Percentiles rank a stretch among this genome's conserved stretches.
These are phyloP conservation scores for Chrysopa pallens DNA, from an alignment of 1,140 invertebrate species.

Conservation along the genomic window DNA sequence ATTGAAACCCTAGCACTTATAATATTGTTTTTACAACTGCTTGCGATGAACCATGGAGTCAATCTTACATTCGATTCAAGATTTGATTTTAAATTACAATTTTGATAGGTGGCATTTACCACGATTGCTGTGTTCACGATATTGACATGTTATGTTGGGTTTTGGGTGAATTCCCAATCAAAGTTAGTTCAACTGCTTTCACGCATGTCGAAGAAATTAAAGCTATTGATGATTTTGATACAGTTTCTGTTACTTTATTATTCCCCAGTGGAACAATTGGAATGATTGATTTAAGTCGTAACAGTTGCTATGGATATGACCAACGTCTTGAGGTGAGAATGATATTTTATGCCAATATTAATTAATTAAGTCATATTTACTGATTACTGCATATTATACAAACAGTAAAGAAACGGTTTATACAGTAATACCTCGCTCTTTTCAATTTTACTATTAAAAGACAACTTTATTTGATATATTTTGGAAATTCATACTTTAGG, in stretches of 20 bases:
- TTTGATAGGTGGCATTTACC: constrained; percentile 44
- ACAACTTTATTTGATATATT: too few relatives aligned
- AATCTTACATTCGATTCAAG: too few relatives aligned
- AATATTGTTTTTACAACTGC: constrained; percentile 6
- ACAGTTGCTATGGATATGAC: constrained; percentile 46
- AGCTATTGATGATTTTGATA: constrained; percentile 42
- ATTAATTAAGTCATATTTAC: too few relatives aligned
- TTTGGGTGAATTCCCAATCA: constrained; percentile 36
- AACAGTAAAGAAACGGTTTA: too few relatives aligned
- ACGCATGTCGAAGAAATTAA: constrained; percentile 38
- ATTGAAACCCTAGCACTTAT: not conserved
- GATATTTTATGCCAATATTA: too few relatives aligned
- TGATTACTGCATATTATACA: too few relatives aligned
- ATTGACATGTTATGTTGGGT: constrained; percentile 43
- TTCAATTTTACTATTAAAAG: too few relatives aligned
- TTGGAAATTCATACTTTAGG: too few relatives aligned
- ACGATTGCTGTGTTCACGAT: constrained; percentile 55
- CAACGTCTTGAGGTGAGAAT: constrained; percentile 40
- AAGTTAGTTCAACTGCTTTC: constrained; percentile 30
- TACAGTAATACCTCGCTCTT: too few relatives aligned
- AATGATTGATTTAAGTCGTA: constrained; percentile 42
- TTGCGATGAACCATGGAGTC: too few relatives aligned
- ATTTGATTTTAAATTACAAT: too few relatives aligned
- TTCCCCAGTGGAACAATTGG: constrained; percentile 43
- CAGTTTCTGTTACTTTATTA: constrained; percentile 37